Evolutionary conservation across 2,113 vertebrate genomes (phyloP).

Genomic region (Hystrix cristata): DNA sequence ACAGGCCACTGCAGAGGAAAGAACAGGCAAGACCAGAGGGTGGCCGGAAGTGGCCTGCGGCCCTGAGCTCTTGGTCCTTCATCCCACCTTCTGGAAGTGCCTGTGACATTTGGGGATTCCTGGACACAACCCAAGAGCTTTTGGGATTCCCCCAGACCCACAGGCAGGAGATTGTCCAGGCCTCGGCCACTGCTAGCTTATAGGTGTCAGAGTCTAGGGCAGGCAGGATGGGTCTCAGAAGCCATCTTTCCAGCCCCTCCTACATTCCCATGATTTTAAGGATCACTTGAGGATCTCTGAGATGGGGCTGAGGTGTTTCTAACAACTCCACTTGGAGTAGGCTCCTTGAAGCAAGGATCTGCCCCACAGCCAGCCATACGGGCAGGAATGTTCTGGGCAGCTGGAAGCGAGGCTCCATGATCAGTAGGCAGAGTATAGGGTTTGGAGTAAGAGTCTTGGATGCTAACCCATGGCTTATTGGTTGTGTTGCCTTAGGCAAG

Average conservation of each 20-base stretch:
- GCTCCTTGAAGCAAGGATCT: background rate
- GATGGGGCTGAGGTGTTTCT: background rate
- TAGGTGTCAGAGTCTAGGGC: too few species aligned
- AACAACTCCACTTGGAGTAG: background rate
- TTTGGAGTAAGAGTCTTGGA: background rate
- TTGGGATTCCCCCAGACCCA: background rate
- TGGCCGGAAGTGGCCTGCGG: fast-evolving
- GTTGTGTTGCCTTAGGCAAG: background rate
- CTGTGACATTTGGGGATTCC: constrained; percentile 23
- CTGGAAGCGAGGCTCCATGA: background rate
- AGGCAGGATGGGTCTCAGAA: background rate
- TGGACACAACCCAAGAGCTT: background rate
- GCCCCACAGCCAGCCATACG: background rate
- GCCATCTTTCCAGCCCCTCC: background rate
- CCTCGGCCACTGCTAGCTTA: fast-evolving
- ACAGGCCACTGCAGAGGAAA: background rate
- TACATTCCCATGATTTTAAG: fast-evolving
- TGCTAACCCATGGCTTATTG: background rate
- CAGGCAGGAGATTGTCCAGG: background rate
- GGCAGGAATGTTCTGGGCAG: background rate
- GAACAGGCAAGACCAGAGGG: background rate
- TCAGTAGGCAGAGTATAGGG: fast-evolving
- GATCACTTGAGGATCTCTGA: background rate
- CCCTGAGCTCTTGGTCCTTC: background rate
- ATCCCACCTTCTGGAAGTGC: background rate